Conservation (phyloP, 2,797 vertebrate species). For the Coregonus sp. region DNA sequence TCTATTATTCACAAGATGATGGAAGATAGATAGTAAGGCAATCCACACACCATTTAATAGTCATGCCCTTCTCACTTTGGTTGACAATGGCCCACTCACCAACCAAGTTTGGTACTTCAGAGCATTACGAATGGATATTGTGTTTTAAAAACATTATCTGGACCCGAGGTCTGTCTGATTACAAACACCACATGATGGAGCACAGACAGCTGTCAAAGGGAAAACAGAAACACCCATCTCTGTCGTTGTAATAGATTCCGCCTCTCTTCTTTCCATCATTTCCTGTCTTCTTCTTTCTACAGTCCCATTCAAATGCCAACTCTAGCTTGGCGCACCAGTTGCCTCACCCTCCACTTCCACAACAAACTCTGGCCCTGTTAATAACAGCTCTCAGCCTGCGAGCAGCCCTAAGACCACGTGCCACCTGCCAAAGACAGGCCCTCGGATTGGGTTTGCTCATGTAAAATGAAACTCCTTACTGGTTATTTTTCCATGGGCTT, state of each 20-base stretch:
- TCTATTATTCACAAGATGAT: conserved; percentile 44
- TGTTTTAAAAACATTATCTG: conserved; percentile 26
- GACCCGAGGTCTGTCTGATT: conserved; percentile 43
- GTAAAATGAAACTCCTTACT: conserved; percentile 40
- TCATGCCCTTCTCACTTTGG: conserved; percentile 35
- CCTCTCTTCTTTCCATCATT: conserved; percentile 21
- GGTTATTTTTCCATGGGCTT: conserved; percentile 74
- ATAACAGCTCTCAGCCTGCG: conserved; percentile 70
- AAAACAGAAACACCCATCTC: conserved; percentile 47
- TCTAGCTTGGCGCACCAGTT: conserved; percentile 64
- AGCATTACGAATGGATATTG: conserved; percentile 44
- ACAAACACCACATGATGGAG: conserved; percentile 38
- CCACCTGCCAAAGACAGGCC: conserved; percentile 62
- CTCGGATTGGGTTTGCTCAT: conserved; percentile 53
- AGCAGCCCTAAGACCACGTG: conserved; percentile 61
- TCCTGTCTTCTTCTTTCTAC: conserved; percentile 15
- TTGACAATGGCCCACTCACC: conserved; percentile 31
- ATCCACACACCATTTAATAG: conserved; percentile 35
- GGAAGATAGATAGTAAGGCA: conserved; percentile 30
- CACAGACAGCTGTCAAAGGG: conserved; percentile 54
- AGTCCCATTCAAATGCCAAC: conserved; percentile 44
- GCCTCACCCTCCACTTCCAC: conserved; percentile 49
- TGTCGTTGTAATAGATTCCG: conserved; percentile 47
- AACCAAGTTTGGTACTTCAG: conserved; percentile 40
- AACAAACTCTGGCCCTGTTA: conserved; percentile 57